These are phyloP conservation scores for Oryzias dopingdopingensis DNA, from an alignment of 2,797 vertebrate species.

Conservation along the genomic window DNA sequence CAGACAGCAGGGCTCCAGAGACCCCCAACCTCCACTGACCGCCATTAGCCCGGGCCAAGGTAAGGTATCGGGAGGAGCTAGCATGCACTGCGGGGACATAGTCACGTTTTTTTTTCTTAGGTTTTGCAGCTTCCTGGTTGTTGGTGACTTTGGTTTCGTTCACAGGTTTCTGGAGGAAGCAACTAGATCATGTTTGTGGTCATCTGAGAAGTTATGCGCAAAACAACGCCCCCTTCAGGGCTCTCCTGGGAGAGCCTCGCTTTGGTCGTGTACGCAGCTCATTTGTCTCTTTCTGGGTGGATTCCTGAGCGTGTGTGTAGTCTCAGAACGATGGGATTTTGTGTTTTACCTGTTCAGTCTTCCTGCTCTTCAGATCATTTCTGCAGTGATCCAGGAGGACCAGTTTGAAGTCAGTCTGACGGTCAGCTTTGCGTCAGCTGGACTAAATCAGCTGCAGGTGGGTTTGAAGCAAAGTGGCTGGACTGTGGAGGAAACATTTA, in stretches of 20 bases:
- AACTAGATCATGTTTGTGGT: slow-evolving; percentile 90
- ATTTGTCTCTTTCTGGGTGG: background rate
- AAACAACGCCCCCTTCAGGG: slow-evolving; percentile 87
- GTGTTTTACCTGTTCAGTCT: background rate
- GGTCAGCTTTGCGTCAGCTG: slow-evolving; percentile 79
- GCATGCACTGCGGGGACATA: too few relatives aligned
- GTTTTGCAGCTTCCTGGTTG: background rate
- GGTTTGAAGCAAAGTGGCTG: accelerated
- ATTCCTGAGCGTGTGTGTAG: background rate
- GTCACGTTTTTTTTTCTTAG: background rate
- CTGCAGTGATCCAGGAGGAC: slow-evolving; percentile 85
- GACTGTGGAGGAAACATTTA: accelerated
- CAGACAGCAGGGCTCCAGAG: slow-evolving; percentile 74
- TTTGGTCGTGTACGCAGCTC: slow-evolving; percentile 85
- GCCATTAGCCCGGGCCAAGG: slow-evolving; percentile 92
- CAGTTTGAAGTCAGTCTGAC: slow-evolving; percentile 82
- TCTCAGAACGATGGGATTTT: too few relatives aligned
- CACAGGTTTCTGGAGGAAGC: slow-evolving; percentile 92
- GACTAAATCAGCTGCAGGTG: slow-evolving; percentile 11
- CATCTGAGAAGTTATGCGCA: slow-evolving; percentile 91
- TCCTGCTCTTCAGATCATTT: slow-evolving; percentile 78
- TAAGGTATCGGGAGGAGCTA: slow-evolving; percentile 33
- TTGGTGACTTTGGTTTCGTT: background rate
- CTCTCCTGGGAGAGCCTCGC: slow-evolving; percentile 88
- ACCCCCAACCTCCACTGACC: slow-evolving; percentile 78